Conservation (phyloP, 2,888 invertebrate species). For the Ypsolopha sequella region DNA sequence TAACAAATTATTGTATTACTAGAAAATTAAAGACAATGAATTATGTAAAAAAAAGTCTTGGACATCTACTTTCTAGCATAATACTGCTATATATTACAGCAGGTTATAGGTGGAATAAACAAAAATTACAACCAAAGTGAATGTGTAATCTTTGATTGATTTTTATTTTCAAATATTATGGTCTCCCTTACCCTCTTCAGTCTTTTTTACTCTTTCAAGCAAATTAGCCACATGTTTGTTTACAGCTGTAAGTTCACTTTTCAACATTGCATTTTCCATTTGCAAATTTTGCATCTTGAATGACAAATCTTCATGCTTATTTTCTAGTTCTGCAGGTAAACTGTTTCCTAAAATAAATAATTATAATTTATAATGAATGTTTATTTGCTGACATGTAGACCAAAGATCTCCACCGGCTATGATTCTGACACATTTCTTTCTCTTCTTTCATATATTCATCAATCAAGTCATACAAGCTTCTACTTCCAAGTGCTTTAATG, state of each 20-base stretch:
- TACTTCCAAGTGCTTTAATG: constrained; percentile 28
- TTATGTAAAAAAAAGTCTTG: too few relatives aligned
- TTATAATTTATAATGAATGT: neutral
- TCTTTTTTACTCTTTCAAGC: constrained; percentile 31
- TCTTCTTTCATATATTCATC: too few relatives aligned
- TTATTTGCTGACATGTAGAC: neutral
- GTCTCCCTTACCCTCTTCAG: constrained; percentile 37
- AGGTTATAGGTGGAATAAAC: too few relatives aligned
- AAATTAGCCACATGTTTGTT: constrained; percentile 47
- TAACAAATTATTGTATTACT: too few relatives aligned
- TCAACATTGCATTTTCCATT: constrained; percentile 57
- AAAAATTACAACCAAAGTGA: too few relatives aligned
- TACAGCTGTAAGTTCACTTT: constrained; percentile 55
- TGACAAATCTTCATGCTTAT: constrained; percentile 20
- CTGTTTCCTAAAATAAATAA: constrained; percentile 30
- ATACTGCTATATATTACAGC: too few relatives aligned
- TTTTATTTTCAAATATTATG: neutral
- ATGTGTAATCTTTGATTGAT: neutral
- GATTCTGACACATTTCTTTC: too few relatives aligned
- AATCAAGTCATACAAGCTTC: constrained; percentile 33
- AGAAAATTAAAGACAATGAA: too few relatives aligned
- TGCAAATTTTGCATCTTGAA: constrained; percentile 47
- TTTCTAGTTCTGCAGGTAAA: constrained; percentile 38
- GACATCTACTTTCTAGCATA: too few relatives aligned
- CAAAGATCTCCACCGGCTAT: too few relatives aligned